Evolutionary conservation across 92 coral and sea anemone species (phyloP).

Genomic region (Ricordea florida): DNA sequence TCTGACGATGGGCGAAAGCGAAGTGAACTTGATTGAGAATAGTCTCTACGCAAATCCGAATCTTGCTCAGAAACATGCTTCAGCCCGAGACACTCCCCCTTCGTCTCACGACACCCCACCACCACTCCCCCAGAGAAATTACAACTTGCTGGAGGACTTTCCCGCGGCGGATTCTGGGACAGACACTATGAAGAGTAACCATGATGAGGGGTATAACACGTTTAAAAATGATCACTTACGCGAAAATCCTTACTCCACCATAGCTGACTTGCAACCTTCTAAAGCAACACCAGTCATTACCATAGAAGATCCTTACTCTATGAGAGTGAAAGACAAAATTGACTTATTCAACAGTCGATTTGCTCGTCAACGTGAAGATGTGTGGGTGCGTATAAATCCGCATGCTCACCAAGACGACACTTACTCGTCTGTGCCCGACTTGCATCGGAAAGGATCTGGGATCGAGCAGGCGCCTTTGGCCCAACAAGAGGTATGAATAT

Average conservation of each 20-base stretch:
- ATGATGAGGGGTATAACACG: constrained; percentile 84
- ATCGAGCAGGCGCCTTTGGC: constrained; percentile 85
- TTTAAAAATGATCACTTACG: constrained; percentile 31
- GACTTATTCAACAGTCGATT: constrained; percentile 64
- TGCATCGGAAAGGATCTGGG: constrained; percentile 57
- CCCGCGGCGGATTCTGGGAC: constrained; percentile 52
- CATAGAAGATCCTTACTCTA: constrained; percentile 70
- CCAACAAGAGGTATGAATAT: constrained; percentile 79
- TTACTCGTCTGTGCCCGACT: constrained; percentile 76
- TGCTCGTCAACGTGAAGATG: constrained; percentile 39
- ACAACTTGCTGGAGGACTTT: constrained; percentile 57
- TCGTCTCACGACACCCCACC: constrained; percentile 33
- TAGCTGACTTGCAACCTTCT: constrained; percentile 25
- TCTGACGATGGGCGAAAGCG: constrained; percentile 74
- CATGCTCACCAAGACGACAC: constrained; percentile 38
- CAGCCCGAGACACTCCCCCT: constrained; percentile 57
- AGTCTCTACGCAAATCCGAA: constrained; percentile 78
- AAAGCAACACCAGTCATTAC: not conserved
- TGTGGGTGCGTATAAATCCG: constrained; percentile 74
- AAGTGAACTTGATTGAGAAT: constrained; percentile 80
- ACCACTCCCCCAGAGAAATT: constrained; percentile 68
- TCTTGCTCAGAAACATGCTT: constrained; percentile 53
- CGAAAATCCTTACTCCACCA: constrained; percentile 3
- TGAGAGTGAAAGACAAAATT: constrained; percentile 74
- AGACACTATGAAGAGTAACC: constrained; percentile 70